Evolutionary conservation across 2,797 vertebrate species (phyloP), one percentile per base, ranked within the genome.

Genomic region (Geotrypetes seraphini): DNA sequence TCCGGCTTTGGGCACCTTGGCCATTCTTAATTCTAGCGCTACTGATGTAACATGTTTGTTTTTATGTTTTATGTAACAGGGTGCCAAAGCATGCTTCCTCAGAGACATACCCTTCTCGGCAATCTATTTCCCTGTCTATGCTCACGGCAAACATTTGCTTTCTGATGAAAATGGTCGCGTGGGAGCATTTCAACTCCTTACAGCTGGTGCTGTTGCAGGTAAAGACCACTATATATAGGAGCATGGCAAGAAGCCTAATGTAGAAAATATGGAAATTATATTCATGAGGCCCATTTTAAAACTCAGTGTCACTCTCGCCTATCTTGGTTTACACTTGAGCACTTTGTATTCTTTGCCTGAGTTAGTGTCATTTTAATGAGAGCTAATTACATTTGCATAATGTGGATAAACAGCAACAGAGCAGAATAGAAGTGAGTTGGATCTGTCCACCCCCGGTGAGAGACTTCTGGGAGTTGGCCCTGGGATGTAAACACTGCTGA

Each of bases 61-160:
- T 53, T 3, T 18, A 3, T 52, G 61, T 57, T 47, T 39, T 51
- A 10, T 43, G 31, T 66, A 49, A 60, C 59, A 98, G 95, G 96
- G 95, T 63, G 93, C 95, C 60, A 98, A 99, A 84, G 96, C 96
- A 1, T 99, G 95, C 71, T 99, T 98, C 78, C 81, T 99, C 64
- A 86, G 96, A 64, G 96, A 99, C 81, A 96, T 99, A 82, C 96
- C 96, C 47, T 99, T 99, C 84, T 99, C 96, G 12, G 96, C 91
- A 29, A 99, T 99, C 73, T 99, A 97, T 71, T 99, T 99, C 69
- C 90, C 90, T 5, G 92, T 92, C 48, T 97, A 96, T 57, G 92
- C 93, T 63, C 93, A 97, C 48, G 84, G 86, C 63, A 97, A 97
- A 63, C 23, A 59, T 33, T 63, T 64, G 55, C 43, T 96, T 50